Base-by-base conservation (phyloP, 2,888 invertebrate species). In the Xanthorhoe spadicearia region DNA sequence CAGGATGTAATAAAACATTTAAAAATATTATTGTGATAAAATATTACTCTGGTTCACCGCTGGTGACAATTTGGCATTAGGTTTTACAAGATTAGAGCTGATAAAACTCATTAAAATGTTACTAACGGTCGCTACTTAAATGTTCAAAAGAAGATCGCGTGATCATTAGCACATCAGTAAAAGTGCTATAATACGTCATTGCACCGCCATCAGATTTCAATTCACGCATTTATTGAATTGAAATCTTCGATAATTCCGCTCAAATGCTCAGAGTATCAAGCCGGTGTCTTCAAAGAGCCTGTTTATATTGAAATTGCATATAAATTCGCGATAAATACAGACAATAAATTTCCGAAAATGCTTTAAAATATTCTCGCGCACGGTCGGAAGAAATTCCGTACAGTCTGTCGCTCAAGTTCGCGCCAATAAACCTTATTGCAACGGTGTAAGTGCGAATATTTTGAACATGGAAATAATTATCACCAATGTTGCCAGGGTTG, bases 271-370 rank as follows among this genome's bases (percentile, higher is more conserved):
- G 38, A 10, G 38, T 43, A 43, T 43, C 13, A 48, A 52, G 19
- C 13, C 57, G 46, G 52, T 57, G 32, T 17, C 49, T 56, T 56
- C 55, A 65, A 65, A 65, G 57, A 48, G 57, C 38, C 10, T 43
- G 53, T 46, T 19, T 54, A 58, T 50, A 62, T 59, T 59, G 43
- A 59, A 58, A 66, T 59, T 46, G 43, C 50, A 52, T 59, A 62
- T 59, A 66, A 32, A 43, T n/a, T 28, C 49, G 53, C 49, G 38
- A 54, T 54, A 50, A 62, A 66, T 10, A 32, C 46, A 38, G 53
- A 58, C 64, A 64, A 64, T 64, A 64, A 64, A 58, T 53, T 53
- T 64, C 48, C 61, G 38, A 66, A 58, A 62, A 62, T 55, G 23
- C 54, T 50, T 66, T 59, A 46, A 57, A 62, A 62, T 58, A 66